Evolutionary conservation across 2,888 invertebrate genomes (phyloP).

Genomic region (Eristalis tenax): DNA sequence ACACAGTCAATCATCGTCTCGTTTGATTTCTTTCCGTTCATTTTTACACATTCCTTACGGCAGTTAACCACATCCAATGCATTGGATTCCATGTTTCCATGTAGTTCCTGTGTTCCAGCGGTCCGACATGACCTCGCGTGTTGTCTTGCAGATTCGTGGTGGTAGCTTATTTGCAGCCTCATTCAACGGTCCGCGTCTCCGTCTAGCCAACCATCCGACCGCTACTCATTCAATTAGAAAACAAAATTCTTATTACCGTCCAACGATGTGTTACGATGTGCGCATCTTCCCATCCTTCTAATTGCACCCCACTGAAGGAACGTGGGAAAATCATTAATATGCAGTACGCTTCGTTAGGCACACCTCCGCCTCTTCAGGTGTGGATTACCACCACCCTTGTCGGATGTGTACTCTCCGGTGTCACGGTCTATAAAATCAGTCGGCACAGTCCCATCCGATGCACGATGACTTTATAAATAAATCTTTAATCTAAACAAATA

Average conservation of each 20-base stretch:
- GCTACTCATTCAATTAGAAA: conserved; percentile 2
- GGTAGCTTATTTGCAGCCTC: not conserved
- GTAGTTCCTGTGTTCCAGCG: not conserved
- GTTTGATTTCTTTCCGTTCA: no score
- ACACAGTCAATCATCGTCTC: no score
- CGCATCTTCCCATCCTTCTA: not conserved
- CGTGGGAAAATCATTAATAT: conserved; percentile 53
- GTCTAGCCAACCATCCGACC: not conserved
- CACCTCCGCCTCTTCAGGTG: conserved; percentile 16
- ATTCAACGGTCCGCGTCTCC: not conserved
- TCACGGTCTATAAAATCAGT: conserved; percentile 68
- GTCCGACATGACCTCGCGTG: not conserved
- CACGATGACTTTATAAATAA: conserved; percentile 64
- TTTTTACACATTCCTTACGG: no score
- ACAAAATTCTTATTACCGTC: conserved; percentile 16
- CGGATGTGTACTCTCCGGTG: conserved; percentile 34
- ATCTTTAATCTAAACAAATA: conserved; percentile 39
- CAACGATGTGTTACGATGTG: conserved; percentile 22
- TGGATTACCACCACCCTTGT: conserved; percentile 22
- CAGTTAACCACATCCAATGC: no score
- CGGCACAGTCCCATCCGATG: conserved; percentile 47
- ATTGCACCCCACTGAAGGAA: conserved; percentile 36
- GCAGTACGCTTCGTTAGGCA: conserved; percentile 29
- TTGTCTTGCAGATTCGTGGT: not conserved
- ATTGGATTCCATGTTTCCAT: no score